Base-by-base conservation (phyloP, 1,140 invertebrate genomes). In the Pseudomyrmex gracilis region DNA sequence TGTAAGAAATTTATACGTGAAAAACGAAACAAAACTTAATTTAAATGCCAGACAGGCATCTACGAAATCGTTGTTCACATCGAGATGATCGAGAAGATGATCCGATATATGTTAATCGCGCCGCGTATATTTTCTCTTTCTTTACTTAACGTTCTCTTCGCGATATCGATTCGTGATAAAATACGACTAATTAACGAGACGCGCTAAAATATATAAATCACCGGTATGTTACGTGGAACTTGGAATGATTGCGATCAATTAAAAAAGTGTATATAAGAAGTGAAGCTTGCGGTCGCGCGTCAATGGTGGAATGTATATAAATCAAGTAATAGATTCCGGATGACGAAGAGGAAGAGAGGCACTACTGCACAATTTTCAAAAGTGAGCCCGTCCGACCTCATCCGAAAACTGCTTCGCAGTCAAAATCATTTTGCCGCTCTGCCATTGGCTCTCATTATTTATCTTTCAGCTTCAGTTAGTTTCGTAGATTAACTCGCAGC, bases 401-500 rank as follows among this genome's bases (percentile, higher is more conserved):
- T 87, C 64, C 77, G 68, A 71, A 73, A 85, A 87, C 83, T 85
- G 82, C 86, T 74, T 85, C 91, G 90, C 91, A 94, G 93, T 94
- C 93, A 92, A 92, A 34, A 92, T 86, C 93, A 91, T 91, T 92
- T 47, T 91, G 92, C 92, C 92, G 92, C 93, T 94, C 93, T 94
- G 92, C 92, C 90, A 94, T 94, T 94, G 93, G 92, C 93, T 94
- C 93, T 94, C 93, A 94, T 94, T 94, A 94, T 94, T 93, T 85
- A 93, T 93, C 92, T 94, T 91, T 93, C 90, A 93, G 91, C 89
- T 90, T 83, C 71, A 80, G 47, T 86, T 84, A 84, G 49, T 55
- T 58, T 60, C 45, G 15, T 71, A 53, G 86, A 66, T 80, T 80
- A 80, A 80, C 43, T 74, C 82, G 53, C 57, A 84, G 63, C 68